Evolutionary conservation across 2,113 vertebrate species (phyloP).

Genomic region (Saguinus imperator): DNA sequence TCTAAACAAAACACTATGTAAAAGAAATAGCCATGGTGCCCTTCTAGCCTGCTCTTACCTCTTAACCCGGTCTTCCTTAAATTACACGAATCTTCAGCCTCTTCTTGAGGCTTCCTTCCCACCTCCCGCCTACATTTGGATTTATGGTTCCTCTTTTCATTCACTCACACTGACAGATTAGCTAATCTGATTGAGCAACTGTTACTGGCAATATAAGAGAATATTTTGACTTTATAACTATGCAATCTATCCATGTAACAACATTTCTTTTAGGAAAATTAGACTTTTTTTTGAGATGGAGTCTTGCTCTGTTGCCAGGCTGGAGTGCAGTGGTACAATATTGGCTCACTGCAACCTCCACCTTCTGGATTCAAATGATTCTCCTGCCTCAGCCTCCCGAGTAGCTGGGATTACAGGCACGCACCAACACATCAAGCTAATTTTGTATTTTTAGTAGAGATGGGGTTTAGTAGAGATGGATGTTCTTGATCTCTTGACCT

Average conservation of each 20-base stretch:
- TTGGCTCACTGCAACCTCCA: no score
- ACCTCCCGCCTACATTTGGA: neutral
- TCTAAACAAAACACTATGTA: conserved; percentile 18
- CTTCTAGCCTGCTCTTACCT: neutral
- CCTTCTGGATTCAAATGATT: no score
- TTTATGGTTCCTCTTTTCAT: neutral
- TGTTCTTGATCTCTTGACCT: no score
- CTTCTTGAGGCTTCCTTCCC: neutral
- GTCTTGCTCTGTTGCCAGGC: no score
- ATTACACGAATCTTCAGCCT: neutral
- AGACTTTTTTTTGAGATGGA: no score
- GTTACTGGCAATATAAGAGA: neutral
- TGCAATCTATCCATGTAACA: no score
- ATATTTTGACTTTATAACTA: neutral
- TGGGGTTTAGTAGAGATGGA: no score
- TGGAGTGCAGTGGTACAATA: no score
- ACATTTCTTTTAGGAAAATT: neutral
- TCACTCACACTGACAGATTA: neutral
- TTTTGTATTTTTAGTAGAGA: no score
- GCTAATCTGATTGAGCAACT: neutral
- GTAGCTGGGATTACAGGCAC: no score
- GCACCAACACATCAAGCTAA: no score
- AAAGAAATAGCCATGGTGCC: neutral
- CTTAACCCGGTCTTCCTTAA: neutral
- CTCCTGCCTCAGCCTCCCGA: no score